Base-by-base conservation (phyloP, 2,888 invertebrate genomes). In the Parapristionchus giblindavisi region DNA sequence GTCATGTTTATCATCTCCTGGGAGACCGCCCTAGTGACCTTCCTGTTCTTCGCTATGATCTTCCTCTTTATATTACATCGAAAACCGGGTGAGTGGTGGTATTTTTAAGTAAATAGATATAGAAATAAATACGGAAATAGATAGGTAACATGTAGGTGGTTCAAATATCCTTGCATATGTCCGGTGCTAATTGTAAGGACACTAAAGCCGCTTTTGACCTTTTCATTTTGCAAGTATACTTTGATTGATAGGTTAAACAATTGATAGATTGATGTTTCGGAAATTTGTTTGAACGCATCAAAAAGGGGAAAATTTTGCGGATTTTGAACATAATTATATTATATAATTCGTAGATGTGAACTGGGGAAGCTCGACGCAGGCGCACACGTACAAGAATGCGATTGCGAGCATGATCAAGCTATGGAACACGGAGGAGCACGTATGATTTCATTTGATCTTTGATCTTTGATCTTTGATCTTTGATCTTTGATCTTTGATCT, bases 301-400 rank as follows among this genome's bases (percentile, higher is more conserved):
- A n/a, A n/a, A n/a, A n/a, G n/a, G n/a, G n/a, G n/a, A n/a, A n/a
- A n/a, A n/a, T n/a, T n/a, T n/a, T n/a, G n/a, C n/a, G n/a, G n/a
- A n/a, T n/a, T n/a, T n/a, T n/a, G n/a, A n/a, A n/a, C n/a, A n/a
- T n/a, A n/a, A n/a, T n/a, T n/a, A n/a, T n/a, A 40, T 4, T 61
- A 14, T 24, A 36, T 60, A 36, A 11, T 58, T 76, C 86, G 48
- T 84, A 89, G 90, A 96, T 88, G 96, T 96, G 2, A 97, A 97
- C 89, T 97, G 97, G 97, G 97, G 97, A 32, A 95, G 95, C 76
- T 94, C 95, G 8, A 95, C 96, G 0, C 96, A 97, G 89, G 96
- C 96, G 0, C 96, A 97, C 89, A 94, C 93, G 43, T 97, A 96
- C 90, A 95, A 95, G 89, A 93, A 93, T 14, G 96, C 97, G 0